Evolutionary conservation across 2,888 invertebrate species (phyloP).

Genomic region (Aporophyla lueneburgensis): DNA sequence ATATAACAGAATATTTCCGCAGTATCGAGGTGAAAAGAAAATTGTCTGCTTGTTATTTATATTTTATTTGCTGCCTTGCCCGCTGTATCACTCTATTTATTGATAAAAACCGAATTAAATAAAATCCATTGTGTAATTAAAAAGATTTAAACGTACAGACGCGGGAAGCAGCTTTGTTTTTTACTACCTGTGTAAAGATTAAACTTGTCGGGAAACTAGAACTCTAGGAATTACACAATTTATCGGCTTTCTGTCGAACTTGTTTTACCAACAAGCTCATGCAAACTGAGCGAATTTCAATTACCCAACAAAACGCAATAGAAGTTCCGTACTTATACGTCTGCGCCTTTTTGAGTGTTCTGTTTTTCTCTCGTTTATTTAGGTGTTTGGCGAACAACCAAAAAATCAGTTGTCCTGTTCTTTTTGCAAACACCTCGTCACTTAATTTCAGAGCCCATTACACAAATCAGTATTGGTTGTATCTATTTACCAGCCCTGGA

Average conservation of each 20-base stretch:
- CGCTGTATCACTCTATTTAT: too few species aligned
- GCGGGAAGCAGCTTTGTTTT: too few species aligned
- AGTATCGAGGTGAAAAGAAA: too few species aligned
- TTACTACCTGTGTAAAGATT: too few species aligned
- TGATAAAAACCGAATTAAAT: too few species aligned
- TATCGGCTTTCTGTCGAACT: not conserved
- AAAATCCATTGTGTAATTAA: too few species aligned
- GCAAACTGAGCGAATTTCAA: not conserved
- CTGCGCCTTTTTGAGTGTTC: not conserved
- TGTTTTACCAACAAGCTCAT: not conserved
- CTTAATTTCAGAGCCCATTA: not conserved
- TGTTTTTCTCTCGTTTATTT: constrained; percentile 2
- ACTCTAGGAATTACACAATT: not conserved
- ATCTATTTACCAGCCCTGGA: too few species aligned
- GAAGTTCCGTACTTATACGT: not conserved
- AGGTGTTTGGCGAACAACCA: constrained; percentile 12
- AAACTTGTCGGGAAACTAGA: not conserved
- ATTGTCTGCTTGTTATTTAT: too few species aligned
- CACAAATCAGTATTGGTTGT: not conserved
- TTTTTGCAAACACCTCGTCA: constrained; percentile 1
- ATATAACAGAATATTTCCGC: too few species aligned
- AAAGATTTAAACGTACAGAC: too few species aligned
- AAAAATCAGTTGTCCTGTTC: not conserved
- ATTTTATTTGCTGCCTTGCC: too few species aligned
- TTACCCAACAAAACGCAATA: not conserved